Evolutionary conservation across 2,888 invertebrate genomes (phyloP), one percentile per base, ranked within the genome.

Genomic region (Ormyrus labotus): DNA sequence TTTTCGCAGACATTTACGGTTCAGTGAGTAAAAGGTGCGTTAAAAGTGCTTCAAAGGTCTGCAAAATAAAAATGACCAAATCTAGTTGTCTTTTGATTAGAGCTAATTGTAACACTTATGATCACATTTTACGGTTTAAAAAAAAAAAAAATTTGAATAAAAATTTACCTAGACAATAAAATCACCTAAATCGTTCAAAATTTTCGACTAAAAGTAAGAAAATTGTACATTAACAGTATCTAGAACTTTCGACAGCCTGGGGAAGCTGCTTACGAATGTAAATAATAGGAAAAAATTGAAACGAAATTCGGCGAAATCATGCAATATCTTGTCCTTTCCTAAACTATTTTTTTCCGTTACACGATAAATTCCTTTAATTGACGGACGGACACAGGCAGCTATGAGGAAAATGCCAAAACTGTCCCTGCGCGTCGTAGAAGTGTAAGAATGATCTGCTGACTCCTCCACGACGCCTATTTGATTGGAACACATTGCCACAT

Each of bases 171-270:
- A 57, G 19, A 58, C 58, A 60, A n/a, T 47, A 7, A 34, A 53
- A 50, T 78, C 48, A 60, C 70, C 67, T 57, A 70, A 13, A 68
- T 53, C 75, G 55, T 68, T 68, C 69, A 78, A 73, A 65, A 60
- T 50, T n/a, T 63, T 74, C 45, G 64, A 76, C 78, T 81, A 78
- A 78, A 71, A 68, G n/a, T 57, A 70, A 74, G 82, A 85, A 85
- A 85, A 87, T 85, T 85, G 80, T 86, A 85, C 84, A 82, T 74
- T 47, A 86, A 87, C 86, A 85, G 86, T 83, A 82, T 76, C 83
- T 84, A 87, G 83, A 86, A 86, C 83, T 86, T 82, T 86, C 70
- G 70, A 79, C 77, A 68, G 19, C 53, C 55, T 8, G 57, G 67
- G 50, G 10, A 34, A 58, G 55, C 58, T 78, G 72, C 76, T 82